Conservation (phyloP, 2,888 invertebrate species). For the Dioctria rufipes region DNA sequence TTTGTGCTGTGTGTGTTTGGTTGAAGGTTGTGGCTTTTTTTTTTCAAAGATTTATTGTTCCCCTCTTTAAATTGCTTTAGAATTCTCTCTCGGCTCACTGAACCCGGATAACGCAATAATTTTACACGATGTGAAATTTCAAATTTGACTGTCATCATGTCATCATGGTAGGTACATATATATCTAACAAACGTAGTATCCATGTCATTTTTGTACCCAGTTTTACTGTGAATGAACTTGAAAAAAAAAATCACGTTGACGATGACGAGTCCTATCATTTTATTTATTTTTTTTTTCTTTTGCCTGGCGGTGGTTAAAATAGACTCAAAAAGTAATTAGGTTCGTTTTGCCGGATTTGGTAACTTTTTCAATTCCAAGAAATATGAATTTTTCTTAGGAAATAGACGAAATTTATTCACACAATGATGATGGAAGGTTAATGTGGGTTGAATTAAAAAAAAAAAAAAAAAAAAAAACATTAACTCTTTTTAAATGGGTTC, state of each 20-base stretch:
- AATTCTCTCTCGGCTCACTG: conserved; percentile 32
- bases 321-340: conserved; percentile 15
- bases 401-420: neutral
- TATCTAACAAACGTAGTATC: neutral
- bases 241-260: neutral
- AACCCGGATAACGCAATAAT: conserved; percentile 17
- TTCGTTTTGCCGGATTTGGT: conserved; percentile 1
- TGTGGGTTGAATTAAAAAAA: too few species aligned
- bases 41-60: neutral
- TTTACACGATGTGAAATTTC: neutral
- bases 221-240: conserved; percentile 8
- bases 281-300: conserved; percentile 1
- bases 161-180: too few species aligned
- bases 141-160: neutral
- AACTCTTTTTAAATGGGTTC: too few species aligned
- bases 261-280: conserved; percentile 26
- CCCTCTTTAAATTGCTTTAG: conserved; percentile 4
- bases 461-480: too few species aligned
- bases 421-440: neutral
- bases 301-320: conserved; percentile 25
- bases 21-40: neutral
- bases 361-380: conserved; percentile 20
- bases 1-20: neutral
- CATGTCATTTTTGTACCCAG: conserved; percentile 26
- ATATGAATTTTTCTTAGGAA: neutral